Percentiles rank a stretch among this genome's conserved stretches.
Conservation (phyloP, 30 jellyfish, hydroid and myxozoan genomes). For the Turritopsis dohrnii region DNA sequence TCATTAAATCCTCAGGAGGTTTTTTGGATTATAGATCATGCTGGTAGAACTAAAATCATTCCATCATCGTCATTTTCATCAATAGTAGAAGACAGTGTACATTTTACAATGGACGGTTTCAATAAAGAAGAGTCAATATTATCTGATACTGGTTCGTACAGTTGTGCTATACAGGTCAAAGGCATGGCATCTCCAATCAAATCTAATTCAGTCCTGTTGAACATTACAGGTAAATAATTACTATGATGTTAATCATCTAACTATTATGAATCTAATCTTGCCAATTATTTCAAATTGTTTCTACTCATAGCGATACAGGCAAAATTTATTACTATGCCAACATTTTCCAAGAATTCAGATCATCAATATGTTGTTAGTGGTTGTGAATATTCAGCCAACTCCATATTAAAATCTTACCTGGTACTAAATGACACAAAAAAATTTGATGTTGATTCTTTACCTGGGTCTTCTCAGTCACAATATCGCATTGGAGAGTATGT, state of each 20-base stretch:
- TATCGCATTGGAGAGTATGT: neutral
- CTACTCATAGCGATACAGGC: neutral
- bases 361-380: neutral
- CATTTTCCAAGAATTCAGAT: neutral
- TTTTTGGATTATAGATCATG: neutral
- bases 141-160: constrained; percentile 6
- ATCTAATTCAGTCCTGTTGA: neutral
- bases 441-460: neutral
- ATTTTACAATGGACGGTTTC: neutral
- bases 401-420: neutral
- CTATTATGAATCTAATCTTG: neutral
- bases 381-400: neutral
- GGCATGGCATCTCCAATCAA: neutral
- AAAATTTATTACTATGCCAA: neutral
- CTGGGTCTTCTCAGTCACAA: neutral
- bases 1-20: neutral
- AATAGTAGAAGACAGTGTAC: neutral
- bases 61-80: neutral
- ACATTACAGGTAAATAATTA: neutral
- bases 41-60: neutral
- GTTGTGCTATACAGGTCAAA: neutral
- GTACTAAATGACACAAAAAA: neutral
- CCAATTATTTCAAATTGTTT: neutral
- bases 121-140: neutral
- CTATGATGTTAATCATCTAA: too few relatives aligned